Percentiles rank a stretch among this genome's conserved stretches.
Evolutionary conservation across 2,113 vertebrate species (phyloP).

Genomic region (Eira barbara): DNA sequence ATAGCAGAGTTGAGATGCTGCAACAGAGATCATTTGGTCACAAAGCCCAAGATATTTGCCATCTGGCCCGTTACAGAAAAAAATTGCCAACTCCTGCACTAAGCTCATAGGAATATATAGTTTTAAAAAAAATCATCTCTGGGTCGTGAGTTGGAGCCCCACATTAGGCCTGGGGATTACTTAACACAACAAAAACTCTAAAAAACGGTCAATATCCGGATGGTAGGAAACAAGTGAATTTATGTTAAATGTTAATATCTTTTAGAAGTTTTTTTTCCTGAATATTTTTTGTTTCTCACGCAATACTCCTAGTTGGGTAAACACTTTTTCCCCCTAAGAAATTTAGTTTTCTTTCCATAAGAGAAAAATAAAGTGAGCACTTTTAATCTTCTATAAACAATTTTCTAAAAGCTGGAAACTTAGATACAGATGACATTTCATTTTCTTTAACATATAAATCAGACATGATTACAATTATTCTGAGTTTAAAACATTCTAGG

Average conservation of each 20-base stretch:
- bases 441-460: slow-evolving; percentile 10
- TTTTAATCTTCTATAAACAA: slow-evolving; percentile 16
- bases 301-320: neutral
- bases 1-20: neutral
- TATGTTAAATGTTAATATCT: neutral
- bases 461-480: neutral
- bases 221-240: neutral
- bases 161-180: neutral
- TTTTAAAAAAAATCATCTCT: neutral
- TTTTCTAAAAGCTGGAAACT: slow-evolving; percentile 6
- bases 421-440: neutral
- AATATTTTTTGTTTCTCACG: slow-evolving; percentile 36
- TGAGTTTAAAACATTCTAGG: slow-evolving; percentile 40
- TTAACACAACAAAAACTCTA: neutral
- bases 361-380: neutral
- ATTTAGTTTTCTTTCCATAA: neutral
- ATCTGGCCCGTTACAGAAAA: neutral
- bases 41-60: neutral
- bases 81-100: neutral
- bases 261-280: neutral
- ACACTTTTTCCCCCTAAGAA: neutral
- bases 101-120: neutral
- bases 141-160: neutral
- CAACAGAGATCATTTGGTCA: neutral
- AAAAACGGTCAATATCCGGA: neutral